Evolutionary conservation across 1,140 invertebrate species (phyloP).

Genomic region (Bombus ignitus): DNA sequence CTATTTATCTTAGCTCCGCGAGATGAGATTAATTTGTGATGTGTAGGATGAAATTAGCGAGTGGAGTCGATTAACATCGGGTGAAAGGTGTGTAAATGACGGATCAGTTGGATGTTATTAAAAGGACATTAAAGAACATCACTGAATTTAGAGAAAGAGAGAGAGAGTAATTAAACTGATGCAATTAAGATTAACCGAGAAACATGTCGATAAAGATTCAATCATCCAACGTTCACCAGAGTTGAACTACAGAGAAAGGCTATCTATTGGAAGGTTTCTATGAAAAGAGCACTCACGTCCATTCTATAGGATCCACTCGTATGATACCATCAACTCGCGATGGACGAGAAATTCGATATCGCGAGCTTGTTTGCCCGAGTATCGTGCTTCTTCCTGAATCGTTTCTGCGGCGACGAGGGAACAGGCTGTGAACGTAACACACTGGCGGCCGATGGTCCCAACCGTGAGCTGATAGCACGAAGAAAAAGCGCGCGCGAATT

Average conservation of each 20-base stretch:
- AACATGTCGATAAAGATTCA: background rate
- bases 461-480: background rate
- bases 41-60: background rate
- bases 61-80: background rate
- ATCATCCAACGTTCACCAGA: background rate
- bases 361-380: constrained; percentile 2
- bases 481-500: background rate
- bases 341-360: constrained; percentile 41
- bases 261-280: constrained; percentile 9
- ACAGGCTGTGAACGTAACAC: background rate
- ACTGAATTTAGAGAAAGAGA: background rate
- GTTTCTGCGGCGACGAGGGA: constrained; percentile 10
- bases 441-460: background rate
- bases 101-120: background rate
- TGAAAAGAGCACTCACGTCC: constrained; percentile 53
- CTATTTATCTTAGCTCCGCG: background rate
- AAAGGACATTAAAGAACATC: background rate
- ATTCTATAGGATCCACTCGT: constrained; percentile 49
- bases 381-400: constrained; percentile 33
- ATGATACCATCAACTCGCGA: constrained; percentile 30
- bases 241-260: background rate
- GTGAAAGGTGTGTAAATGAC: background rate
- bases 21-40: background rate
- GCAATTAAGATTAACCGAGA: background rate
- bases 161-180: background rate